phyloP scores from a whole-genome alignment of 2,113 vertebrate genomes.

The Percina caprodes region DNA sequence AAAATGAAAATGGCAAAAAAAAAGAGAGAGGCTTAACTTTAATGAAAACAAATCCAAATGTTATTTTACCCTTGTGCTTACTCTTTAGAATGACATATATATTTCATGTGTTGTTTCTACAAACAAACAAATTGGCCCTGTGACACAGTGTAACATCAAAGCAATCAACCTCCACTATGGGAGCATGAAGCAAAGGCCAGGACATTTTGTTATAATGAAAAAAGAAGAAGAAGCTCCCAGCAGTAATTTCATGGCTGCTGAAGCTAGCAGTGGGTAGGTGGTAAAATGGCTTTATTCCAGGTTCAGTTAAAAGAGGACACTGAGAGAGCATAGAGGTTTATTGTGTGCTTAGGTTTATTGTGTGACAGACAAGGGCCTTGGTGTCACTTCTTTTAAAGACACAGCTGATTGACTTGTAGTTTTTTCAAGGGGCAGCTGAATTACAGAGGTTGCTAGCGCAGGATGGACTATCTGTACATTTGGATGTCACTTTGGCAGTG shows the following conservation, averaged over 20 bases:
- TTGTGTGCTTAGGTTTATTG: conserved; percentile 78
- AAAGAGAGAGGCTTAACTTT: not conserved
- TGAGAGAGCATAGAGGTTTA: conserved; percentile 69
- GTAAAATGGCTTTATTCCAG: conserved; percentile 81
- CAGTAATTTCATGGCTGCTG: conserved; percentile 84
- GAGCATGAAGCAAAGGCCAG: conserved; percentile 71
- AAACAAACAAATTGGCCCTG: conserved; percentile 66
- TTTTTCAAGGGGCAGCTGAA: conserved; percentile 51
- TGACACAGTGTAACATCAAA: conserved; percentile 71
- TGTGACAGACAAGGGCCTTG: conserved; percentile 71
- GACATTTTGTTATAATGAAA: conserved; percentile 73
- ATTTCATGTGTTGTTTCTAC: conserved; percentile 58
- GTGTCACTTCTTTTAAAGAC: conserved; percentile 47
- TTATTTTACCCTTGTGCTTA: conserved; percentile 40
- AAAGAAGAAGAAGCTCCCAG: conserved; percentile 68
- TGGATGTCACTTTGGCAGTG: conserved; percentile 50
- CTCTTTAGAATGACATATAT: conserved; percentile 26
- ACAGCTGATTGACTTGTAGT: conserved; percentile 57
- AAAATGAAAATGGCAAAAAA: conserved; percentile 10
- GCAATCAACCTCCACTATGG: conserved; percentile 57
- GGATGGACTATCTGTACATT: conserved; percentile 50
- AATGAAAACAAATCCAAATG: conserved; percentile 10
- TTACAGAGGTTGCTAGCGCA: conserved; percentile 37
- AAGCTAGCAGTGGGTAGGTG: conserved; percentile 72
- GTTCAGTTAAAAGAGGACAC: conserved; percentile 75